These are phyloP conservation scores for Zalophus californianus DNA, from an alignment of 2,797 vertebrate species.

Conservation along the genomic window DNA sequence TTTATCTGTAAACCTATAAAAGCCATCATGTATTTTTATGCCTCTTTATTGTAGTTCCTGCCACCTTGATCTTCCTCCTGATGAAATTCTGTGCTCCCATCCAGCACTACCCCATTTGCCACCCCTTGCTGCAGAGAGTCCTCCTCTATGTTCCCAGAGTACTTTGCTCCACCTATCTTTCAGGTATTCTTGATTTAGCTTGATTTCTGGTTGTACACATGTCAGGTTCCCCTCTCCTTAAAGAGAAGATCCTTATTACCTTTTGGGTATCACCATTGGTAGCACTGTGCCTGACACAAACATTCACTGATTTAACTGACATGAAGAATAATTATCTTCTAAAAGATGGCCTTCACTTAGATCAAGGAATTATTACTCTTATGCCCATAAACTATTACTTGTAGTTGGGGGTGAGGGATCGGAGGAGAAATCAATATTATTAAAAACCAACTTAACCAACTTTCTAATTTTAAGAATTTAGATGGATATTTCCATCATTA, in stretches of 20 bases:
- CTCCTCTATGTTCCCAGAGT: neutral
- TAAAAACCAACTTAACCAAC: slow-evolving; percentile 4
- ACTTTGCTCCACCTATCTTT: neutral
- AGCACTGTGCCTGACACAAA: neutral
- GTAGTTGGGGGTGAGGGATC: accelerated
- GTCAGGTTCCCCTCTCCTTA: neutral
- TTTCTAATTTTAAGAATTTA: slow-evolving; percentile 20
- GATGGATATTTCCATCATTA: neutral
- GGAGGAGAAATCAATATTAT: neutral
- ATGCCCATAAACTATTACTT: neutral
- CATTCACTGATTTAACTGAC: neutral
- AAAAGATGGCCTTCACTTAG: neutral
- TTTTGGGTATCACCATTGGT: neutral
- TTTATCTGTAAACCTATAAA: neutral
- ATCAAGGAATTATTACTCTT: neutral
- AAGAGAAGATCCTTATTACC: neutral
- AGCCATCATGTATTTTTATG: neutral
- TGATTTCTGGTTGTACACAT: neutral
- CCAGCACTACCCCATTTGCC: neutral
- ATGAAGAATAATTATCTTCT: neutral
- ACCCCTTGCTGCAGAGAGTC: neutral
- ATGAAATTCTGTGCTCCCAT: neutral
- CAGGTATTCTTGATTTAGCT: neutral
- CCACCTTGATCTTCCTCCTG: neutral
- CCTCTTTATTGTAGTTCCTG: neutral